Base-by-base conservation (phyloP, 2,113 vertebrate genomes). In the Cacatua alba region DNA sequence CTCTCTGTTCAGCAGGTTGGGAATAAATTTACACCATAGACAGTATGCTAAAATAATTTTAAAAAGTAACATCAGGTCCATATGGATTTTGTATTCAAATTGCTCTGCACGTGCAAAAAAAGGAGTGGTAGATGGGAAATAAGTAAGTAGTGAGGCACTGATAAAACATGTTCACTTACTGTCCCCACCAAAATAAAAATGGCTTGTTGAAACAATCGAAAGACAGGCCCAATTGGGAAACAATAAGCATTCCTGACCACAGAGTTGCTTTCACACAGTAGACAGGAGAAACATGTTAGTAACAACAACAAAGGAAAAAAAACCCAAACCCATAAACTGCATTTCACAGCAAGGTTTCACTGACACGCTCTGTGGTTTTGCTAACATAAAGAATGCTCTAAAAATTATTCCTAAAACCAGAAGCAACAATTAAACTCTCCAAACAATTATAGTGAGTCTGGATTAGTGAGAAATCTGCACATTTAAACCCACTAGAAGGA, bases 391-490 rank as follows among this genome's bases (percentile, higher is more conserved):
- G 49, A 86, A 74, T 5, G 20, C 46, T 79, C 29, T 25, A 44
- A 65, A 69, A 78, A 57, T 33, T 26, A 62, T 62, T 79, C 49
- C 69, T 14, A 46, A 75, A 71, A 64, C 17, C 13, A 84, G 39
- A 81, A 44, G 23, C 14, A 78, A 43, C 52, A 80, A 51, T 72
- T 53, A 60, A 68, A 18, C 37, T 86, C 71, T 74, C 46, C 20
- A 31, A n/a, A 72, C 29, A 71, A 70, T 53, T 41, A 86, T 0
- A 80, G n/a, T 0, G 0, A 71, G n/a, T 17, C 29, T 33, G 25
- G n/a, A 89, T 44, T 77, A 84, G 29, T 14, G 37, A 88, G 62
- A 72, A 91, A 57, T 59, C 49, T 70, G 55, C 49, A 41, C 25
- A 82, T 69, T 76, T 49, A 78, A 95, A 81, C 24, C 68, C 77